These are phyloP conservation scores for Proteles cristata DNA, from an alignment of 2,113 vertebrate genomes.

Conservation along the genomic window DNA sequence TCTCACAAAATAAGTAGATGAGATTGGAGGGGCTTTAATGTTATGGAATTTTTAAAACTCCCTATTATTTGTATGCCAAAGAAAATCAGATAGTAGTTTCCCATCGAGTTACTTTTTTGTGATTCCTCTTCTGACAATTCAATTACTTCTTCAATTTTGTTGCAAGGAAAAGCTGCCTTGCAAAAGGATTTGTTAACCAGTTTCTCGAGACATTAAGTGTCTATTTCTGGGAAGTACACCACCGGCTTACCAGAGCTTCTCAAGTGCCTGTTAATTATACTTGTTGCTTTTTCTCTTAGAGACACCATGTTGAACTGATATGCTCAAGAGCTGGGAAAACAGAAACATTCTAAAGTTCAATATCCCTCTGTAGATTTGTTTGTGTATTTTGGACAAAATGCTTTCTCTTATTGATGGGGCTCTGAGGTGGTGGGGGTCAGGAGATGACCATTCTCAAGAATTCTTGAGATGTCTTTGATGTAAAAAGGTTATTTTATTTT, in stretches of 20 bases:
- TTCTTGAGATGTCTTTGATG: no score
- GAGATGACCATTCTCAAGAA: no score
- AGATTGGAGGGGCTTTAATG: conserved; percentile 10
- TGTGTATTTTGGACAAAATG: neutral
- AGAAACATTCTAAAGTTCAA: neutral
- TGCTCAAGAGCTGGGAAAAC: neutral
- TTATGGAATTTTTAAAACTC: neutral
- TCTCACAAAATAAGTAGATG: neutral
- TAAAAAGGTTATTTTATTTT: no score
- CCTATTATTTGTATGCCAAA: neutral
- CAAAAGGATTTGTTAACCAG: neutral
- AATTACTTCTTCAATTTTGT: conserved; percentile 39
- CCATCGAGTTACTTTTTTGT: conserved; percentile 47
- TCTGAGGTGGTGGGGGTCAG: no score
- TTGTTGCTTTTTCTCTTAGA: conserved; percentile 37
- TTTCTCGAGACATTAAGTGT: neutral
- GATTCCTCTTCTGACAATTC: neutral
- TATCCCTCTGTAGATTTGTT: neutral
- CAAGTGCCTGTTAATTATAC: neutral
- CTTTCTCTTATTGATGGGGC: neutral
- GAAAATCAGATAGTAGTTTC: neutral
- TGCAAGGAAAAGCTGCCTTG: neutral
- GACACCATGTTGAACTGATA: neutral
- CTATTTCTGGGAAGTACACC: neutral
- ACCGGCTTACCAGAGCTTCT: neutral